A percentile compares a stretch with the other conserved stretches of the same genome.
These are phyloP conservation scores for Phaethornis superciliosus DNA, from an alignment of 2,113 vertebrate species.

Conservation along the genomic window DNA sequence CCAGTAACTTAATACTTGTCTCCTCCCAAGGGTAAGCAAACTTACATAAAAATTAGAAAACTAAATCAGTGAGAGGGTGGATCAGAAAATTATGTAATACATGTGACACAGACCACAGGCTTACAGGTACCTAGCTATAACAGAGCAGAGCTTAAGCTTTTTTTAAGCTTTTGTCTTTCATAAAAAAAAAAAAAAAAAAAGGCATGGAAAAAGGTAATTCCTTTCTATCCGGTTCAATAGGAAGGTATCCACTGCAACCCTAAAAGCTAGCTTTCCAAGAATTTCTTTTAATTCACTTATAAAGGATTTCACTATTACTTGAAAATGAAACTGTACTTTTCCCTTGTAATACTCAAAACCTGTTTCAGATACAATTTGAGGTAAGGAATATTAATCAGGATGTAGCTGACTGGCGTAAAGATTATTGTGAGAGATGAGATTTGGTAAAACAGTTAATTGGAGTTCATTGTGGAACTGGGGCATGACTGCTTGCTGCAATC, in stretches of 20 bases:
- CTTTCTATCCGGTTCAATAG: background rate
- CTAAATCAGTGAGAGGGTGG: background rate
- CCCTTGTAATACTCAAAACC: background rate
- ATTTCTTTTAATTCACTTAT: background rate
- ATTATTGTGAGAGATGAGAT: conserved; percentile 48
- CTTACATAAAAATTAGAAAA: background rate
- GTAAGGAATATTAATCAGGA: conserved; percentile 55
- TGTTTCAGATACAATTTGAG: conserved; percentile 23
- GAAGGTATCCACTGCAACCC: background rate
- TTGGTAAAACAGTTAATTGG: conserved; percentile 66
- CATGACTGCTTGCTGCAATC: background rate
- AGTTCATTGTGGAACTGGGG: background rate
- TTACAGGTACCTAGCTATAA: background rate
- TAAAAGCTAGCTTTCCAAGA: background rate
- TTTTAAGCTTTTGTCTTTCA: background rate
- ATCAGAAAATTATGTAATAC: background rate
- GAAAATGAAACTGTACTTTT: background rate
- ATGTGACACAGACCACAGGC: background rate
- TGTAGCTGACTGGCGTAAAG: conserved; percentile 45
- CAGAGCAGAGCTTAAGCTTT: background rate
- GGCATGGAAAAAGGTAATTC: background rate
- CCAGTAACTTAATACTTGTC: background rate
- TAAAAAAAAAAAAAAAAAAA: background rate
- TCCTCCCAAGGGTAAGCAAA: background rate
- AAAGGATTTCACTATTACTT: background rate